These are phyloP conservation scores for Pachyuromys duprasi DNA, from an alignment of 2,797 vertebrate genomes.

Conservation along the genomic window DNA sequence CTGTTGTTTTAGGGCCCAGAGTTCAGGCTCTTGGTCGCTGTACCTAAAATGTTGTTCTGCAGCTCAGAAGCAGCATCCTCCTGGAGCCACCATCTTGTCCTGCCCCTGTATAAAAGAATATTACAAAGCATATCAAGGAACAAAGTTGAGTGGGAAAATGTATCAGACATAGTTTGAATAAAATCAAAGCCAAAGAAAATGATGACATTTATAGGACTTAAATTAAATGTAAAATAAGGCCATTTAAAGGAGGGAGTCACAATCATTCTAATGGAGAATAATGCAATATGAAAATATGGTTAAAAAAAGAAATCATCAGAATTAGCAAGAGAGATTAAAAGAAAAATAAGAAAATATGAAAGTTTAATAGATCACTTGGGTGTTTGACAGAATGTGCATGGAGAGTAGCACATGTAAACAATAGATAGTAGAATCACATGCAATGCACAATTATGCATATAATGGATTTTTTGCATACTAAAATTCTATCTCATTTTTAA, in stretches of 20 bases:
- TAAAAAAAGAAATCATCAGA: slow-evolving; percentile 34
- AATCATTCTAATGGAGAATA: slow-evolving; percentile 19
- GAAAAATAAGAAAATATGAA: slow-evolving; percentile 17
- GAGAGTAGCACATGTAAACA: not conserved
- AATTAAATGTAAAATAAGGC: slow-evolving; percentile 24
- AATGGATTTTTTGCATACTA: slow-evolving; percentile 27
- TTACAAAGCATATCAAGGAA: not conserved
- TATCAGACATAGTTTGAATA: not conserved
- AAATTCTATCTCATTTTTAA: slow-evolving; percentile 55
- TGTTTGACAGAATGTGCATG: not conserved
- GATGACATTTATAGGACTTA: not conserved
- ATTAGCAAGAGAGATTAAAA: slow-evolving; percentile 36
- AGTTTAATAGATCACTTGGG: slow-evolving; percentile 36
- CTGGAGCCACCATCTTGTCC: too few relatives aligned
- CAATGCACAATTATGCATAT: slow-evolving; percentile 1
- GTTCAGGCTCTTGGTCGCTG: too few relatives aligned
- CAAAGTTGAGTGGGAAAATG: not conserved
- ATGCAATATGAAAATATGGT: not conserved
- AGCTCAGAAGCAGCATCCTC: too few relatives aligned
- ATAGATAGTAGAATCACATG: not conserved
- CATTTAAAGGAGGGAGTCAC: not conserved
- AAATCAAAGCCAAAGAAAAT: slow-evolving; percentile 23
- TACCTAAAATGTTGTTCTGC: too few relatives aligned
- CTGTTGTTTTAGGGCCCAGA: too few relatives aligned
- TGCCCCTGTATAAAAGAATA: too few relatives aligned